These are phyloP conservation scores for Barbus barbus DNA, from an alignment of 2,113 vertebrate species.

Conservation along the genomic window DNA sequence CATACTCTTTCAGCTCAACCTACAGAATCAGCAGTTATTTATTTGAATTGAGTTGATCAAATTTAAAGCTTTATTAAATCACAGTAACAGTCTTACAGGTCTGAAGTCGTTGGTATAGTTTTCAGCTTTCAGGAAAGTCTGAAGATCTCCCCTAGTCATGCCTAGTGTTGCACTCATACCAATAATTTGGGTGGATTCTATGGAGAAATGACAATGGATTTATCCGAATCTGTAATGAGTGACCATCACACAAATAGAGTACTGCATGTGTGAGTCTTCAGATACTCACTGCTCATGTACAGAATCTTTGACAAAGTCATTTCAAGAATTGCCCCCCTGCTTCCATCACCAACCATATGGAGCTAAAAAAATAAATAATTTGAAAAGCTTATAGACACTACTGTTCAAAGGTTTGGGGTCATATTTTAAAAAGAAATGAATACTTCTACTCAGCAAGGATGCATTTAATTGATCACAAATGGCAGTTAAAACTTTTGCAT, in stretches of 20 bases:
- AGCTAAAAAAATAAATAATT: conserved; percentile 71
- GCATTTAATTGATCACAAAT: not conserved
- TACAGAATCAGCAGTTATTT: conserved; percentile 55
- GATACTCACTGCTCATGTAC: conserved; percentile 83
- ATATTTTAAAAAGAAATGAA: not conserved
- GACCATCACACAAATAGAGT: not conserved
- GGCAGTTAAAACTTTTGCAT: not conserved
- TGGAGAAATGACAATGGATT: conserved; percentile 26
- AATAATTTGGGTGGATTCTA: conserved; percentile 88
- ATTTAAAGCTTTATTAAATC: not conserved
- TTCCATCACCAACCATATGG: conserved; percentile 94
- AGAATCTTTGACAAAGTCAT: conserved; percentile 90
- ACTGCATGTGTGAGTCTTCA: not conserved
- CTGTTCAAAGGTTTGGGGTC: not conserved
- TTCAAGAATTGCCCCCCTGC: conserved; percentile 87
- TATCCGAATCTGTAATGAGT: not conserved
- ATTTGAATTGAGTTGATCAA: not conserved
- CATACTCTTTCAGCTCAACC: conserved; percentile 91
- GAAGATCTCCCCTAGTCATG: conserved; percentile 90
- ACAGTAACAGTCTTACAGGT: conserved; percentile 78
- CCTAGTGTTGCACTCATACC: conserved; percentile 96
- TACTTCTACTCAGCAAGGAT: not conserved
- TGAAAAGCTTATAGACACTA: not conserved
- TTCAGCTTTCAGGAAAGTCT: conserved; percentile 88
- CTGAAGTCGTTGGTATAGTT: conserved; percentile 88